phyloP scores from a whole-genome alignment of 2,797 vertebrate genomes.

The Lophius americanus region DNA sequence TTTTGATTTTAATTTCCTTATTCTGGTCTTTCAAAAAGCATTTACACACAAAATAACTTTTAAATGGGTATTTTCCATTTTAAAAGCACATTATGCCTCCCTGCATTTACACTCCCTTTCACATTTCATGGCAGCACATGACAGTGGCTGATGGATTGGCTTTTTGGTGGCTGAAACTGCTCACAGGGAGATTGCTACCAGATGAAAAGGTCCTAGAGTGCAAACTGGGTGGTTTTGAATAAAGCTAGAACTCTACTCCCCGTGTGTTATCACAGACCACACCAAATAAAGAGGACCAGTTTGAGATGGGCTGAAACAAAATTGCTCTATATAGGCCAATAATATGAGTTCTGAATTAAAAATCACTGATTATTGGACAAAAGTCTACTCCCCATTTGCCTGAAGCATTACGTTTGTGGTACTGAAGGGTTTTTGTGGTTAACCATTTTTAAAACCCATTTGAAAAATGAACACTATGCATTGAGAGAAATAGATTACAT shows the following conservation, averaged over 20 bases:
- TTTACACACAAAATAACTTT: constrained; percentile 66
- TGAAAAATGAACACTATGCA: constrained; percentile 33
- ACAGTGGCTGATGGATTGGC: constrained; percentile 84
- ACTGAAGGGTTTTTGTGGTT: constrained; percentile 39
- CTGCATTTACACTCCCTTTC: constrained; percentile 68
- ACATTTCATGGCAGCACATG: constrained; percentile 72
- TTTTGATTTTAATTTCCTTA: constrained; percentile 58
- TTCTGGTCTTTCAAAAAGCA: constrained; percentile 63
- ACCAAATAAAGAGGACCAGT: constrained; percentile 57
- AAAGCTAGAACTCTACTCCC: constrained; percentile 61
- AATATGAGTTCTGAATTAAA: constrained; percentile 34
- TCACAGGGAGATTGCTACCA: constrained; percentile 83
- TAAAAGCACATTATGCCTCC: constrained; percentile 76
- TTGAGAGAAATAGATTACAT: constrained; percentile 31
- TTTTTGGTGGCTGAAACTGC: constrained; percentile 79
- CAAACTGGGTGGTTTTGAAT: constrained; percentile 66
- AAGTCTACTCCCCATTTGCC: constrained; percentile 36
- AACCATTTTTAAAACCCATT: constrained; percentile 41
- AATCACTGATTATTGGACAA: constrained; percentile 13
- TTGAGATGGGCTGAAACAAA: constrained; percentile 44
- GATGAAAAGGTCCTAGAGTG: constrained; percentile 83
- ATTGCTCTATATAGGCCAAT: constrained; percentile 44
- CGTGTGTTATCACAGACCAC: constrained; percentile 49
- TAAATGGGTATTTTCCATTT: constrained; percentile 79
- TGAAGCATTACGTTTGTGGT: constrained; percentile 56